These are phyloP conservation scores for Nasonovia ribisnigri DNA, from an alignment of 2,888 invertebrate species.

Conservation along the genomic window DNA sequence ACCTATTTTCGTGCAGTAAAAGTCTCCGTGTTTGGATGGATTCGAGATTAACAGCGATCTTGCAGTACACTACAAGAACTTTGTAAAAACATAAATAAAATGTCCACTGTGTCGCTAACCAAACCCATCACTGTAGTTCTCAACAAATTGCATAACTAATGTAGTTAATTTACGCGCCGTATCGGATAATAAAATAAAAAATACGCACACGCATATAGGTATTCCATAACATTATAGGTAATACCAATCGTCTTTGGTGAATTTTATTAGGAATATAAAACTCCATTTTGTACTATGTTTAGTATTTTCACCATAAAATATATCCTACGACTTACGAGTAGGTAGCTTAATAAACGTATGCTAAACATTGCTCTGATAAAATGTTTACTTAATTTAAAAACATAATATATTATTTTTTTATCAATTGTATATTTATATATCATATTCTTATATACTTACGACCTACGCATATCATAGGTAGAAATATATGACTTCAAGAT, in stretches of 20 bases:
- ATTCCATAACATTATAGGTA: neutral
- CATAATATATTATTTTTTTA: neutral
- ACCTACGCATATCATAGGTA: too few species aligned
- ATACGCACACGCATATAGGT: neutral
- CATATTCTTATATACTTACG: neutral
- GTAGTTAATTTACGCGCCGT: neutral
- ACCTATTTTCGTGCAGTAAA: constrained; percentile 39
- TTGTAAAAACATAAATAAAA: constrained; percentile 16
- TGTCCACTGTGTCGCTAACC: neutral
- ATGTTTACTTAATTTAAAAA: neutral
- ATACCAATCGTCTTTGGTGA: neutral
- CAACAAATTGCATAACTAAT: neutral
- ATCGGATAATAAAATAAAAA: neutral
- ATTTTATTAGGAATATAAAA: neutral
- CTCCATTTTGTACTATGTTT: neutral
- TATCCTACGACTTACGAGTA: neutral
- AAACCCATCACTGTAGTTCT: neutral
- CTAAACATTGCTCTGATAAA: neutral
- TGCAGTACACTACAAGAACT: neutral
- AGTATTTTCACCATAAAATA: neutral
- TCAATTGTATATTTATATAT: neutral
- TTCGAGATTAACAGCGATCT: constrained; percentile 13
- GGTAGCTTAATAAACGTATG: neutral
- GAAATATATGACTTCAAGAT: neutral
- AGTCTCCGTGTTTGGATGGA: constrained; percentile 24